Evolutionary conservation across 1,140 invertebrate species (phyloP), one percentile per base, ranked within the genome.

Genomic region (Hestina assimilis): DNA sequence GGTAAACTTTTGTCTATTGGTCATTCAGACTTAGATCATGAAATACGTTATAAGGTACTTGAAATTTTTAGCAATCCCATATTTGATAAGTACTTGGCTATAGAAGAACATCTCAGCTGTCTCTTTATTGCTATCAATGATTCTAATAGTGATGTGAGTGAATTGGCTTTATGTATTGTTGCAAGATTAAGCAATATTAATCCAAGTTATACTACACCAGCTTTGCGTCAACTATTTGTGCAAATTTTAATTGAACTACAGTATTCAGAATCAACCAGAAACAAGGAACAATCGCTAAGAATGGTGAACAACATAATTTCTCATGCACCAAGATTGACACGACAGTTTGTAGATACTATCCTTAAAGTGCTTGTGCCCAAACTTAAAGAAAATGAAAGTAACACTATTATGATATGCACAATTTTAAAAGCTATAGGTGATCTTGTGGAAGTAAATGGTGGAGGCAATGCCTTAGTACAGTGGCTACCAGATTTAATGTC

Each of bases 191-290:
- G 97, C 64, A 92, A 92, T n/a, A 92, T 97, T 72, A 99, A 99
- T 90, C 99, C 99, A 1, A 98, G 98, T 3, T 99, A 99, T 78
- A 96, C 99, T 0, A 97, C 99, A 92, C 98, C 99, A 0, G 95
- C 95, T 40, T 89, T 99, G 4, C 90, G 98, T 15, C 98, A 98
- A 83, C 93, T 96, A 6, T 91, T 99, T 19, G 96, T 99, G 29
- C 93, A 98, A 91, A 93, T 99, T 63, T 87, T 99, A 8, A 97
- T 96, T 7, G 98, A 99, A 81, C 81, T 99, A 19, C 97, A 99
- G 77, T 94, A 98, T 85, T 98, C 96, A 40, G 97, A 98, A 19
- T 95, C 98, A 79, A 95, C 96, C 19, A 90, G 97, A 12, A 98
- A 98, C 83, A 99, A 99, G 78, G 98, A 99, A 81, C 97, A 99